Conservation (phyloP, 2,113 vertebrate genomes). For the Antigone vipio region DNA sequence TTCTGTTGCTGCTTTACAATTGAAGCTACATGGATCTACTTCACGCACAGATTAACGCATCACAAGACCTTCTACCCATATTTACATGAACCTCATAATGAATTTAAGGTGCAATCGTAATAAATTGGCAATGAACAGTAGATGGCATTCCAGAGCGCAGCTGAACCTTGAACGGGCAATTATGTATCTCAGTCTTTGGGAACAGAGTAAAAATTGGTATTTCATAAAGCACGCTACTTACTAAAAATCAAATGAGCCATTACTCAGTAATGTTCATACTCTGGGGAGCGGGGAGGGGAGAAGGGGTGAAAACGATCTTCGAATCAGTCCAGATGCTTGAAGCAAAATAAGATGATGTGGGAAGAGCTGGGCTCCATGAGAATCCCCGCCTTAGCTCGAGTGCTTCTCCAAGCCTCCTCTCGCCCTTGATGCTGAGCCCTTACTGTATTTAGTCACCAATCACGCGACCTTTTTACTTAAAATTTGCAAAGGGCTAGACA, state of each 20-base stretch:
- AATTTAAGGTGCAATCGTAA: conserved; percentile 72
- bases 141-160: neutral
- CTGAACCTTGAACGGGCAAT: neutral
- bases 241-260: neutral
- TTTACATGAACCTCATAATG: conserved; percentile 82
- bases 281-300: neutral
- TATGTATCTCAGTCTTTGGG: neutral
- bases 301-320: neutral
- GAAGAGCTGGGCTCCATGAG: neutral
- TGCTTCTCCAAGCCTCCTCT: neutral
- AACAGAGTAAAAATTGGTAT: neutral
- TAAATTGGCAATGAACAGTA: neutral
- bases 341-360: neutral
- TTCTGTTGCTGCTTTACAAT: conserved; percentile 68
- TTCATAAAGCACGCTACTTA: neutral
- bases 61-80: conserved; percentile 79
- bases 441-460: too few relatives aligned
- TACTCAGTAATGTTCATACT: neutral
- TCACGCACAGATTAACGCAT: conserved; percentile 74
- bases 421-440: neutral
- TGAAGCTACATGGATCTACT: conserved; percentile 74
- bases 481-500: too few relatives aligned
- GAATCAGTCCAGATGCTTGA: neutral
- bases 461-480: neutral
- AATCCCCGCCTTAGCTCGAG: neutral